Base-by-base conservation (phyloP, 2,113 vertebrate genomes). In the Axis porcinus region DNA sequence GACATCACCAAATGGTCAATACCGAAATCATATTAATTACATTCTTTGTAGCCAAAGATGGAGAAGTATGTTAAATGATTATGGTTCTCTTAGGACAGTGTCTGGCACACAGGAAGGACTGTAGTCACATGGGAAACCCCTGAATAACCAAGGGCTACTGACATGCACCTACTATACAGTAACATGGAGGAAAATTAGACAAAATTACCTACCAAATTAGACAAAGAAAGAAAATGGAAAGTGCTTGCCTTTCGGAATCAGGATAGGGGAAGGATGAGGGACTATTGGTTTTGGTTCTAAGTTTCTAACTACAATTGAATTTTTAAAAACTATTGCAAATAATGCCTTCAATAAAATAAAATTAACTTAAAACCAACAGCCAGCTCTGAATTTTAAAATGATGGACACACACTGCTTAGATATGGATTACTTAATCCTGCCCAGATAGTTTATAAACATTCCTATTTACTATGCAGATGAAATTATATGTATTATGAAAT, bases 301-400 rank as follows among this genome's bases (percentile, higher is more conserved):
- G 36, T 93, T 52, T 94, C 21, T 93, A 36, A 93, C 14, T 43
- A 47, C 8, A 28, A 91, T 67, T 55, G 30, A 78, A 60, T 50
- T 88, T 91, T 60, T 87, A 13, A 76, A 76, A 88, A 58, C 28
- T 55, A 84, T 76, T 94, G 7, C n/a, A 85, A 27, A 33, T 86
- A 67, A 85, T 91, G 89, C 28, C 79, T 92, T 62, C 96, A 95
- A 30, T 93, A 64, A 96, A 97, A 92, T 70, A 67, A 95, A 76
- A 36, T 83, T 30, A 90, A 88, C 52, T 85, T 86, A 84, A 88
- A 87, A 13, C 11, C 60, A 92, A 43, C 43, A 89, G 8, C 50
- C n/a, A 95, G n/a, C 16, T 40, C 23, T 58, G 47, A 50, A 95
- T 89, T 93, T 97, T 96, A 79, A 91, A 93, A 79, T 40, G 30